Percentiles rank a stretch among this genome's conserved stretches.
Conservation (phyloP, 1,140 invertebrate genomes). For the Thaumetopoea pityocampa region DNA sequence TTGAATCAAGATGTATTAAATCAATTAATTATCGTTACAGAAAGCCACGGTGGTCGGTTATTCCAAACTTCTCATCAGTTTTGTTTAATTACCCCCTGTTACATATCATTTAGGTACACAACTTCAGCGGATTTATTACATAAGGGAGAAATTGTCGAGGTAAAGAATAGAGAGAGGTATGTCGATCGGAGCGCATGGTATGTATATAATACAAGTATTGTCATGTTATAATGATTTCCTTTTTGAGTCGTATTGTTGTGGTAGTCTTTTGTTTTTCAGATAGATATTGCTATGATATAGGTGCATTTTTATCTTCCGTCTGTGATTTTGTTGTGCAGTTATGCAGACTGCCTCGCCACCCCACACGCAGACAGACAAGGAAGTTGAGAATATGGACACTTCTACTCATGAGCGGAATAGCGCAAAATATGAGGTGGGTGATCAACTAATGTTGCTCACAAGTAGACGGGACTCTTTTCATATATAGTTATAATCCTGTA, state of each 20-base stretch:
- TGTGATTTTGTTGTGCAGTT: slow-evolving; percentile 42
- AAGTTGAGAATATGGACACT: slow-evolving; percentile 38
- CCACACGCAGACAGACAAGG: slow-evolving; percentile 26
- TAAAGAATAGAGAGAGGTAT: slow-evolving; percentile 23
- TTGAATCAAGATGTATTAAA: slow-evolving; percentile 23
- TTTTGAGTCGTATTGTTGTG: slow-evolving; percentile 8
- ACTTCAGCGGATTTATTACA: slow-evolving; percentile 3
- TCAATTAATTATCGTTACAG: slow-evolving; percentile 48
- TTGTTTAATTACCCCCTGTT: slow-evolving; percentile 22
- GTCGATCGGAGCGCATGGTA: slow-evolving; percentile 17
- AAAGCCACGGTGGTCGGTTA: slow-evolving; percentile 25
- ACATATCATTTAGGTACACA: slow-evolving; percentile 22
- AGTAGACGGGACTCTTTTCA: too few species aligned
- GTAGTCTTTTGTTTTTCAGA: slow-evolving; percentile 32
- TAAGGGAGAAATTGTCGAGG: slow-evolving; percentile 7
- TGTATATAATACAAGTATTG: slow-evolving; percentile 14
- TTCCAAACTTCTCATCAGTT: slow-evolving; percentile 24
- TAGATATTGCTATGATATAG: slow-evolving; percentile 20
- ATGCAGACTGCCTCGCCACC: slow-evolving; percentile 23
- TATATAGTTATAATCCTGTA: too few species aligned
- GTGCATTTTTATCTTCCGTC: slow-evolving; percentile 43
- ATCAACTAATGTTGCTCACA: too few species aligned
- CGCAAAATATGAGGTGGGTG: slow-evolving; percentile 32
- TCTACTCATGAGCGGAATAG: slow-evolving; percentile 23
- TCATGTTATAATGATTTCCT: slow-evolving; percentile 6